Evolutionary conservation across 2,797 vertebrate species (phyloP), one percentile per base, ranked within the genome.

Genomic region (Gouania willdenowi): DNA sequence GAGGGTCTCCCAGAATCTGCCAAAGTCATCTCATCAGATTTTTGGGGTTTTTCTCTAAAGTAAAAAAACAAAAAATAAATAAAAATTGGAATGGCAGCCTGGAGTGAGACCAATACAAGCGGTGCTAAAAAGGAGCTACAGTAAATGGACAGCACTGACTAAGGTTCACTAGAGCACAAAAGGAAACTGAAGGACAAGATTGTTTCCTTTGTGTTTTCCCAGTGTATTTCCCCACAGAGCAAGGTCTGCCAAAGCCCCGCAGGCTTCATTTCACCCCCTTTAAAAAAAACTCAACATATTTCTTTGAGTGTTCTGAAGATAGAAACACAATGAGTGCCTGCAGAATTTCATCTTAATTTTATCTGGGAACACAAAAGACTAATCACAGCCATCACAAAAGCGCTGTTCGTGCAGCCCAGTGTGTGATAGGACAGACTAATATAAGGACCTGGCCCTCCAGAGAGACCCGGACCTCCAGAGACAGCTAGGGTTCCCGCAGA

Each of bases 301-400:
- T 87, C 81, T 83, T 78, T 68, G 71, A 81, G 80, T 79, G 77
- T 84, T 68, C 77, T 59, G 64, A 77, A 86, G 83, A 86, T 81
- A 87, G 80, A 71, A 77, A 69, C 76, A 87, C 84, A 85, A 87
- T 85, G 86, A 79, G 81, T 76, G 75, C 71, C 79, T 76, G 81
- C 83, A 82, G 81, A 84, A 88, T 82, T 85, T 80, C 82, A 85
- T 89, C 83, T 89, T 87, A 87, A 87, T 89, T 89, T 85, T 82
- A 86, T 82, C 82, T 81, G 81, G 66, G 68, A 85, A 85, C 86
- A 88, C 85, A 88, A 89, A 87, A 87, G 85, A 83, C 81, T 88
- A 87, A 89, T 89, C 85, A 84, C 78, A 75, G 73, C 65, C 83
- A 85, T 88, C 82, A 86, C 83, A 87, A 90, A 84, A 67, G 83